Conservation (phyloP, 2,797 vertebrate species). For the Peromyscus eremicus region DNA sequence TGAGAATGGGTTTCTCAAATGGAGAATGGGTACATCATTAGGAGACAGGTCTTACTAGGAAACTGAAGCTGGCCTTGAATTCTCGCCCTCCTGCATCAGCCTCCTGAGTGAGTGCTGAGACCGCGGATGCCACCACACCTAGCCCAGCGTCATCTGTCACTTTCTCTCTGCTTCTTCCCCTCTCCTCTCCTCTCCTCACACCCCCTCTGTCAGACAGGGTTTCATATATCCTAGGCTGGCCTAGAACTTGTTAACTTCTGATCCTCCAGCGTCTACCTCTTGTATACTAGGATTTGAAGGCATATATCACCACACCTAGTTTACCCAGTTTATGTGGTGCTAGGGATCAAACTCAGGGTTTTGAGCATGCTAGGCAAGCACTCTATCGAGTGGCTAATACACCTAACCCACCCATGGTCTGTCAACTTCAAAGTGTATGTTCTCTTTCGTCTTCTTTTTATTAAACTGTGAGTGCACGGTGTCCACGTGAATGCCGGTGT, state of each 20-base stretch:
- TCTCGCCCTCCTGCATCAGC: not conserved
- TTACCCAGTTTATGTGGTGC: not conserved
- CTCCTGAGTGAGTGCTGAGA: not conserved
- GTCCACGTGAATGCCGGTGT: no score
- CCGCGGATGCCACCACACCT: no score
- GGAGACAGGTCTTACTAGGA: not conserved
- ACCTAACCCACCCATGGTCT: not conserved
- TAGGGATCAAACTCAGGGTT: not conserved
- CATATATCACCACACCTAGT: not conserved
- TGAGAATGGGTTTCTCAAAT: not conserved
- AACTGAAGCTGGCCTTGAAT: not conserved
- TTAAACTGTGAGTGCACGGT: not conserved
- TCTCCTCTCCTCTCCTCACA: not conserved
- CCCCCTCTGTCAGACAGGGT: not conserved
- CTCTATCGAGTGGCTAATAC: not conserved
- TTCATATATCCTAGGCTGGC: not conserved
- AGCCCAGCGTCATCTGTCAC: not conserved
- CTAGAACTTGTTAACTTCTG: not conserved
- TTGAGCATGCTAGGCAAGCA: not conserved
- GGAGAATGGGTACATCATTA: not conserved
- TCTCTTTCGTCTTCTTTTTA: not conserved
- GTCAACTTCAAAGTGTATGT: conserved; percentile 3
- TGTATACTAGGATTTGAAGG: not conserved
- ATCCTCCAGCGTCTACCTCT: not conserved
- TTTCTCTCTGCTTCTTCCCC: not conserved